Evolutionary conservation across 23 tunicate species (phyloP), one percentile per base, ranked within the genome.

Genomic region (Trididemnum nubilum): DNA sequence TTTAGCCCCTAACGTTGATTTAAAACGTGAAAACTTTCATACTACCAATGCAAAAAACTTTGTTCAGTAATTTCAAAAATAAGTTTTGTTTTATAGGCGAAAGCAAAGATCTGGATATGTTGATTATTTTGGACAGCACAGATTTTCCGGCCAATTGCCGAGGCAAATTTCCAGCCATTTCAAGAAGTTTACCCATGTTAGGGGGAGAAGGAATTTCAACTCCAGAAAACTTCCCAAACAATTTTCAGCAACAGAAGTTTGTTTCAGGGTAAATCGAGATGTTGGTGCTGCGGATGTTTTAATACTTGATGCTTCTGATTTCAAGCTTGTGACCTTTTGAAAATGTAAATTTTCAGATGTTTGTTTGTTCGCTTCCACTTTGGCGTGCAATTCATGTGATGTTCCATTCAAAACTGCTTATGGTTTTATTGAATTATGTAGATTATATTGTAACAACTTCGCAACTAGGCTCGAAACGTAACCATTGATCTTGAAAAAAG

Each of bases 181-280:
- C 29, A 4, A 32, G 32, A 2, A 4, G 37, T 69, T 22, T 34
- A 5, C 74, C 74, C 2, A 4, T 69, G 19, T 69, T 69, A 5
- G 37, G 37, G 7, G 74, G 74, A 9, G 26, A 21, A 3, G n/a
- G n/a, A n/a, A 34, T 69, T 15, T 5, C 9, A 12, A 31, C 74
- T 5, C 38, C 39, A 33, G 74, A 30, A 69, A 69, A 69, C 38
- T 69, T 69, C 38, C 74, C 74, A 36, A 69, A 69, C 74, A 28
- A 28, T 34, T 69, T 69, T 33, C 74, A 34, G 19, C 74, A 69
- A 32, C 74, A 69, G 38, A 15, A 69, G 9, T 69, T 69, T 24
- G 74, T 69, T 2, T 28, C 19, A 3, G 74, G 74, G 74, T 69
- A 69, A 69, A 9, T 5, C 29, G n/a, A n/a, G n/a, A n/a, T n/a